Evolutionary conservation across 2,888 invertebrate species (phyloP).

Genomic region (Incurvaria masculella): DNA sequence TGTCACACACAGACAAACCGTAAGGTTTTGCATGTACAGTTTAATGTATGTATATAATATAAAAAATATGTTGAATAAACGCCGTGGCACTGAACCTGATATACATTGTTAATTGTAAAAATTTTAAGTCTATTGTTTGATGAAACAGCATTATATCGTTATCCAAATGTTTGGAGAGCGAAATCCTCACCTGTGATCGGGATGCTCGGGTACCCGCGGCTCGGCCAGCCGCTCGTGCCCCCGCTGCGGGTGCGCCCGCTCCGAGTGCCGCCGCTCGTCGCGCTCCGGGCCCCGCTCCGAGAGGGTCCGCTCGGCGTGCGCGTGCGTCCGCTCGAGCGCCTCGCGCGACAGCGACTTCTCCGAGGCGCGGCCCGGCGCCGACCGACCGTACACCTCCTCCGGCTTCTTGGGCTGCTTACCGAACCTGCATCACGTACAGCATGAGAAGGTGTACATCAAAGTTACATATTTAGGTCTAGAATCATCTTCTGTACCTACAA

Average conservation of each 20-base stretch:
- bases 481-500: not conserved
- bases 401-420: slow-evolving; percentile 47
- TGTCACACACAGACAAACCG: too few relatives aligned
- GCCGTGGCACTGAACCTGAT: too few relatives aligned
- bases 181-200: slow-evolving; percentile 27
- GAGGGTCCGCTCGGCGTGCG: slow-evolving; percentile 33
- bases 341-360: slow-evolving; percentile 48
- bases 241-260: slow-evolving; percentile 24
- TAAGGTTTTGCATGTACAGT: too few relatives aligned
- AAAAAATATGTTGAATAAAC: too few relatives aligned
- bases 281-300: slow-evolving; percentile 7
- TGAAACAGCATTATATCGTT: too few relatives aligned
- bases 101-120: too few relatives aligned
- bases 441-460: not conserved
- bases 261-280: slow-evolving; percentile 2
- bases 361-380: slow-evolving; percentile 44
- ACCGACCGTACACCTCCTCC: slow-evolving; percentile 40
- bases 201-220: slow-evolving; percentile 8
- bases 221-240: slow-evolving; percentile 27
- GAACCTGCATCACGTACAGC: slow-evolving; percentile 50
- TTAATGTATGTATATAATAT: too few relatives aligned
- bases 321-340: slow-evolving; percentile 35
- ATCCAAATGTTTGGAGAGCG: too few relatives aligned
- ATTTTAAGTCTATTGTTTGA: too few relatives aligned
- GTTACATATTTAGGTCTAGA: not conserved